Percentiles rank a stretch among this genome's conserved stretches.
Conservation (phyloP, 2,113 vertebrate species). For the Fregetta grallaria region DNA sequence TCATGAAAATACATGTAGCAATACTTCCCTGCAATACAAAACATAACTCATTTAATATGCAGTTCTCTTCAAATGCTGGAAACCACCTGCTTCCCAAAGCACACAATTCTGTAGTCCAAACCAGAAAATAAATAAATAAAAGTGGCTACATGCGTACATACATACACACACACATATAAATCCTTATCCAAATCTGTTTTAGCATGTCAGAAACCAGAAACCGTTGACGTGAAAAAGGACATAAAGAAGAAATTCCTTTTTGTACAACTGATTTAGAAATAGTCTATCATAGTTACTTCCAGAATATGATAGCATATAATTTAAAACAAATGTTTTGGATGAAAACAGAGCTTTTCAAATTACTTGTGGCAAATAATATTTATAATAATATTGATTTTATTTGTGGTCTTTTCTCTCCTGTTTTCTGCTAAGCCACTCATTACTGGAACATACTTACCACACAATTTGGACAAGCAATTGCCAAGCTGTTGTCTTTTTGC, state of each 20-base stretch:
- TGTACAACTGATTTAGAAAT: constrained; percentile 36
- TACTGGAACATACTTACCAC: not conserved
- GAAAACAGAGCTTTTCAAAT: constrained; percentile 3
- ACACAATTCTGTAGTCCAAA: not conserved
- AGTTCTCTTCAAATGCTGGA: constrained; percentile 20
- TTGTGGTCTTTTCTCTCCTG: constrained; percentile 25
- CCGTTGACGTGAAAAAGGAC: not conserved
- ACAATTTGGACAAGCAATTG: constrained; percentile 16
- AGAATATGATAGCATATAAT: constrained; percentile 47
- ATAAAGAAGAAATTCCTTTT: constrained; percentile 27
- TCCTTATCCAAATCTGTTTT: constrained; percentile 18
- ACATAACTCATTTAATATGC: not conserved
- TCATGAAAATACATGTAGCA: constrained; percentile 13
- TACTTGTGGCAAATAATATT: constrained; percentile 42
- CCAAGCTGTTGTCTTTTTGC: not conserved
- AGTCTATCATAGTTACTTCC: constrained; percentile 44
- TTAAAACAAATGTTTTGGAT: constrained; percentile 48
- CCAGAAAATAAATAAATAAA: constrained; percentile 14
- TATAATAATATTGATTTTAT: constrained; percentile 56
- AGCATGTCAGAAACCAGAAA: constrained; percentile 1
- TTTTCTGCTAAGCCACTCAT: constrained; percentile 28
- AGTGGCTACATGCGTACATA: not conserved
- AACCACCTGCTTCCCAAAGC: constrained; percentile 35
- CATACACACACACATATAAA: not conserved
- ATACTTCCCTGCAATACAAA: constrained; percentile 2